phyloP scores from a whole-genome alignment of 1,140 invertebrate species.

The Plutomurus gul region DNA sequence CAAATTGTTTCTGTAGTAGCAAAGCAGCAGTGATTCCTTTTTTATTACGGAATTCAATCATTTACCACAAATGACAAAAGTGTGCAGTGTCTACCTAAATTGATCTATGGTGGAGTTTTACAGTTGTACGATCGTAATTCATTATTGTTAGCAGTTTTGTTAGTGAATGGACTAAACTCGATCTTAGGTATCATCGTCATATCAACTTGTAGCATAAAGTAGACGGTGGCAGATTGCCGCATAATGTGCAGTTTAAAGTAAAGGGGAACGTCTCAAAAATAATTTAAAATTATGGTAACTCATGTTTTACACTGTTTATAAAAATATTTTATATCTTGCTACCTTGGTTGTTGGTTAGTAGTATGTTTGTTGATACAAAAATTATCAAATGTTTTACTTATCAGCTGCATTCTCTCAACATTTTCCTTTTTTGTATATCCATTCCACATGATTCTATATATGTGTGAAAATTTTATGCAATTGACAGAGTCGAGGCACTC shows the following conservation, averaged over 20 bases:
- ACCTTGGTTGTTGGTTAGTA: background rate
- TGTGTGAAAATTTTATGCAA: too few relatives aligned
- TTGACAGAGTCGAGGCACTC: constrained; percentile 48
- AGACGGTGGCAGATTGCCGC: background rate
- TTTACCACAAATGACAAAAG: too few relatives aligned
- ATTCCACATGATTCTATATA: background rate
- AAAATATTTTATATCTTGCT: too few relatives aligned
- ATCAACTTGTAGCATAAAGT: background rate
- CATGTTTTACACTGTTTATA: background rate
- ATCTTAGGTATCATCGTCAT: background rate
- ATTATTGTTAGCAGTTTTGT: too few relatives aligned
- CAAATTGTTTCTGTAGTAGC: too few relatives aligned
- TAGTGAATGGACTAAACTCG: background rate
- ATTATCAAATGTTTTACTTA: background rate
- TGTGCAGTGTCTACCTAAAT: too few relatives aligned
- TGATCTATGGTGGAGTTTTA: too few relatives aligned
- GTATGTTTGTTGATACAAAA: background rate
- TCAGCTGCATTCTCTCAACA: too few relatives aligned
- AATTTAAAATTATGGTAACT: background rate
- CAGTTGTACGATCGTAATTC: too few relatives aligned
- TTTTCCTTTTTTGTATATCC: background rate
- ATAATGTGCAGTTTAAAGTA: background rate
- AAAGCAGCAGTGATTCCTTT: too few relatives aligned
- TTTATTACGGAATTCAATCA: too few relatives aligned
- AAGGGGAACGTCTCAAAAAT: background rate